These are phyloP conservation scores for Phengaris arion DNA, from an alignment of 2,888 invertebrate genomes.

Conservation along the genomic window DNA sequence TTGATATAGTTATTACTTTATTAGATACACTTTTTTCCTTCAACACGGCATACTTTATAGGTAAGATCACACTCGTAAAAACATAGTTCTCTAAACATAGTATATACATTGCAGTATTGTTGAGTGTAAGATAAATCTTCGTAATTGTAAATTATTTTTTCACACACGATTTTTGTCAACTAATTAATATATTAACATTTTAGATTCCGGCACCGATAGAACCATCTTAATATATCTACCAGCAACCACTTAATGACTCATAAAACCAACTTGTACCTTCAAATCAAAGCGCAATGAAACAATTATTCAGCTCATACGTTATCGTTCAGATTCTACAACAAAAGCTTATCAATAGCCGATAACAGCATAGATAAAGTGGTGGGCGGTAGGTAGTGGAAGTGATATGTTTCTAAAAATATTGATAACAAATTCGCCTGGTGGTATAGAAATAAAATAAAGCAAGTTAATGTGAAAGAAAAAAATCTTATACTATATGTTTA, in stretches of 20 bases:
- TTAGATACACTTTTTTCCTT: no score
- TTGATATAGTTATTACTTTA: neutral
- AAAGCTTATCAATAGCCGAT: neutral
- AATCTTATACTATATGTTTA: no score
- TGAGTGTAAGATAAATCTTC: no score
- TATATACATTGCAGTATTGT: no score
- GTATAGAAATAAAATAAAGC: neutral
- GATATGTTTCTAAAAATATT: neutral
- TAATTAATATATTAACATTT: neutral
- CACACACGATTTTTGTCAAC: neutral
- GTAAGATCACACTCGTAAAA: no score
- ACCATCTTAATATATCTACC: neutral
- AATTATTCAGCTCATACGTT: neutral
- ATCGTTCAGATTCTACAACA: neutral
- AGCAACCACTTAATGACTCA: neutral
- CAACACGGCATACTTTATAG: no score
- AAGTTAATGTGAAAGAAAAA: neutral
- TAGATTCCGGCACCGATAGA: neutral
- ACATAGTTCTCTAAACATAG: no score
- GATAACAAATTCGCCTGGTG: neutral
- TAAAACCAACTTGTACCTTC: neutral
- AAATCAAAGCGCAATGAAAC: conserved; percentile 10
- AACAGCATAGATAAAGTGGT: neutral
- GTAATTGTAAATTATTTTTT: no score
- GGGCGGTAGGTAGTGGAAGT: neutral